These are phyloP conservation scores for Sarcophaga rosellei DNA, from an alignment of 2,888 invertebrate genomes.

Conservation along the genomic window DNA sequence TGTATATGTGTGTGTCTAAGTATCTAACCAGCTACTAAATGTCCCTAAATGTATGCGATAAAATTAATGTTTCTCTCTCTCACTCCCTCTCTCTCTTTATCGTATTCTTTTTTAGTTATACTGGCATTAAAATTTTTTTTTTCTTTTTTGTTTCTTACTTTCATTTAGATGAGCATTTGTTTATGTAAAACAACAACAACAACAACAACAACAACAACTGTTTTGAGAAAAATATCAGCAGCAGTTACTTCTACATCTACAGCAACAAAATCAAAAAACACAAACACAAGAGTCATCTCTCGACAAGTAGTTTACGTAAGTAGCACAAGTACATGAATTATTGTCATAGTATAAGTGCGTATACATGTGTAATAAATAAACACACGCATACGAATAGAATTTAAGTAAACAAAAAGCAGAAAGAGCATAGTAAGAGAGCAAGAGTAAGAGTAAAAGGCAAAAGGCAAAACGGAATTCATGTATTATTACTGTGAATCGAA, in stretches of 20 bases:
- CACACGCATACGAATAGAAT: no score
- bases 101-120: background rate
- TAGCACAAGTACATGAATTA: slow-evolving; percentile 20
- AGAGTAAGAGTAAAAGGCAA: background rate
- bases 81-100: background rate
- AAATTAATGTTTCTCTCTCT: background rate
- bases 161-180: background rate
- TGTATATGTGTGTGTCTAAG: slow-evolving; percentile 16
- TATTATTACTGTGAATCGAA: no score
- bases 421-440: background rate
- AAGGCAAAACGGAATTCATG: background rate
- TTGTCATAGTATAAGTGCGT: background rate
- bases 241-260: background rate
- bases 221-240: background rate
- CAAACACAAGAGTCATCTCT: background rate
- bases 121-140: background rate
- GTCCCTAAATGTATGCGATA: background rate
- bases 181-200: background rate
- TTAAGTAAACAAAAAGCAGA: background rate
- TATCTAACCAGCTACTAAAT: slow-evolving; percentile 24
- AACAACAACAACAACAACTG: background rate
- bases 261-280: background rate
- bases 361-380: slow-evolving; percentile 24
- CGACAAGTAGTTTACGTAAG: slow-evolving; percentile 21
- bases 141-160: background rate